These are phyloP conservation scores for Antedon mediterranea DNA, from an alignment of 53 echinoderm and acorn worm genomes.

Conservation along the genomic window DNA sequence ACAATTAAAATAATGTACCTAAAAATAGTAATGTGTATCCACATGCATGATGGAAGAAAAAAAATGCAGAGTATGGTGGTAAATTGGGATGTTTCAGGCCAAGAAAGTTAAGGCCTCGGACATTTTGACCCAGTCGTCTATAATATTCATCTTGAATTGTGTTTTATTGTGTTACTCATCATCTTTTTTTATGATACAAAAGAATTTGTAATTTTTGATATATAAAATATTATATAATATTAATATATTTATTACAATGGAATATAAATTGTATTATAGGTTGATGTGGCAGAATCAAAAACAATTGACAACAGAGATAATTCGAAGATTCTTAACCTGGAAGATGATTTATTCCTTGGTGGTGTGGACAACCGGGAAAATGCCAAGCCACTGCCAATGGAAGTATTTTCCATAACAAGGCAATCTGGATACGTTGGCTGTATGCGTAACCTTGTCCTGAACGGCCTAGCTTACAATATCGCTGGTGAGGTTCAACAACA, in stretches of 20 bases:
- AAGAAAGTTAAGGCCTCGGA: too few species aligned
- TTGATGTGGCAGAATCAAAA: not conserved
- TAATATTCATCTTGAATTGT: too few species aligned
- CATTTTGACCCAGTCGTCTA: too few species aligned
- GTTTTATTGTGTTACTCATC: too few species aligned
- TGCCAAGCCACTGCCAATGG: slow-evolving; percentile 40
- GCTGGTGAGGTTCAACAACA: slow-evolving; percentile 33
- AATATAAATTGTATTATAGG: not conserved
- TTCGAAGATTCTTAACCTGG: slow-evolving; percentile 36
- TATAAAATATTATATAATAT: not conserved
- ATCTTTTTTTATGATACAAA: too few species aligned
- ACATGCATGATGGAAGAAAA: too few species aligned
- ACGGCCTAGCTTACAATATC: slow-evolving; percentile 58
- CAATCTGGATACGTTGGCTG: slow-evolving; percentile 87
- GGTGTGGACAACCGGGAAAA: slow-evolving; percentile 46
- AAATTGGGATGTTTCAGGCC: too few species aligned
- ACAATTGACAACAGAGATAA: not conserved
- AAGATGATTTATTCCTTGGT: slow-evolving; percentile 57
- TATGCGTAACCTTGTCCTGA: slow-evolving; percentile 63
- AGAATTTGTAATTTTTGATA: not conserved
- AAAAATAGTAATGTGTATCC: too few species aligned
- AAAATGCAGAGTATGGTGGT: too few species aligned
- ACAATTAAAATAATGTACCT: too few species aligned
- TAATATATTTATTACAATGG: not conserved
- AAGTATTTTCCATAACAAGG: slow-evolving; percentile 54